Conservation (phyloP, 64 coral and sea anemone species). For the Pachyseris speciosa region DNA sequence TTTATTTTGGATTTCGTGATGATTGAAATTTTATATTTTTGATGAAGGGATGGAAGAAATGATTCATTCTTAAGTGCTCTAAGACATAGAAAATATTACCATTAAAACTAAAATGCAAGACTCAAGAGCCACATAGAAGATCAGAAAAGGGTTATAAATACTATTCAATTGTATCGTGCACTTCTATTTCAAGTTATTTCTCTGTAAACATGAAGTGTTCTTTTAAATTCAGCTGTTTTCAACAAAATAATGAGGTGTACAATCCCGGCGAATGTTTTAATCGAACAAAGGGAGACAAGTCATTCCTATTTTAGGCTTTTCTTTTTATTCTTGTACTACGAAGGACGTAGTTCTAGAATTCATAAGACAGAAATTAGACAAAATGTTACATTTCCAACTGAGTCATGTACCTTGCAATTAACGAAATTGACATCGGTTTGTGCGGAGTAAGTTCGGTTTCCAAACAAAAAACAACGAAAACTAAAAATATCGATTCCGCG, state of each 20-base stretch:
- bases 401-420: background rate
- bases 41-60: too few species aligned
- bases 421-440: background rate
- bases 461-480: background rate
- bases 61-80: too few species aligned
- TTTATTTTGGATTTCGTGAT: background rate
- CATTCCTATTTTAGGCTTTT: constrained; percentile 1
- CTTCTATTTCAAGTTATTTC: background rate
- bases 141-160: background rate
- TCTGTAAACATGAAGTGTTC: background rate
- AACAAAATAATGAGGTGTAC: background rate
- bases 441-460: background rate
- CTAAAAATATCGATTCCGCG: background rate
- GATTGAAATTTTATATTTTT: too few species aligned
- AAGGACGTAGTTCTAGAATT: background rate
- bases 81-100: background rate
- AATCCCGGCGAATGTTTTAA: background rate
- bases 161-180: background rate
- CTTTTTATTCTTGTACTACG: background rate
- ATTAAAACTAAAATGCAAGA: background rate
- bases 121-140: background rate
- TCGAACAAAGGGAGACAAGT: background rate
- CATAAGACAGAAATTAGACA: background rate
- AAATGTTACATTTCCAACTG: background rate
- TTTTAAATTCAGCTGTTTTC: constrained; percentile 24